phyloP scores from a whole-genome alignment of 2,113 vertebrate species.

The Meleagris gallopavo region DNA sequence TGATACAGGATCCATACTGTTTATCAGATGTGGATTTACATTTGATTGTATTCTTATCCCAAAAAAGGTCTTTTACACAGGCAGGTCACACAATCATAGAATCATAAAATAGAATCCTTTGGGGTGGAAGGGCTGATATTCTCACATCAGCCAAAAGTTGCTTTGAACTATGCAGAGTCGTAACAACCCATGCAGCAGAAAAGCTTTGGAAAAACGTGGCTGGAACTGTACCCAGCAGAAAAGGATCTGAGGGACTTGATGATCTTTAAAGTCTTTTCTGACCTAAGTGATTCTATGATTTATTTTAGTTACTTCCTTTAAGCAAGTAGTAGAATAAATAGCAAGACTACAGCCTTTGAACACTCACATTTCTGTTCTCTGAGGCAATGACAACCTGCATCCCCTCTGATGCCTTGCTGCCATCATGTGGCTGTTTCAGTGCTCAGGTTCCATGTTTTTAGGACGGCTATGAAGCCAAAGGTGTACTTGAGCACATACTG shows the following conservation, averaged over 20 bases:
- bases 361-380: fast-evolving
- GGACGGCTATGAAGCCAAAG: neutral
- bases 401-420: neutral
- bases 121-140: neutral
- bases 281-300: neutral
- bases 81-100: neutral
- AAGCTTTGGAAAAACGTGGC: neutral
- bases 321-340: neutral
- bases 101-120: neutral
- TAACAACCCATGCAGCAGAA: neutral
- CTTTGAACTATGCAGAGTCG: neutral
- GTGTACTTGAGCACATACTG: neutral
- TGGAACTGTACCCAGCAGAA: neutral
- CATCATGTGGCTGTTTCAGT: neutral
- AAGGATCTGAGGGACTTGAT: neutral
- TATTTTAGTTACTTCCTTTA: neutral
- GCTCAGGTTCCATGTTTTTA: neutral
- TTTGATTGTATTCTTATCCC: neutral
- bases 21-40: neutral
- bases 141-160: neutral
- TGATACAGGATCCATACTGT: neutral
- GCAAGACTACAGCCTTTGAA: neutral
- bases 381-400: neutral
- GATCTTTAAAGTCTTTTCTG: neutral
- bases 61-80: neutral